phyloP scores from a whole-genome alignment of 2,797 vertebrate genomes.

The Falco concolor region DNA sequence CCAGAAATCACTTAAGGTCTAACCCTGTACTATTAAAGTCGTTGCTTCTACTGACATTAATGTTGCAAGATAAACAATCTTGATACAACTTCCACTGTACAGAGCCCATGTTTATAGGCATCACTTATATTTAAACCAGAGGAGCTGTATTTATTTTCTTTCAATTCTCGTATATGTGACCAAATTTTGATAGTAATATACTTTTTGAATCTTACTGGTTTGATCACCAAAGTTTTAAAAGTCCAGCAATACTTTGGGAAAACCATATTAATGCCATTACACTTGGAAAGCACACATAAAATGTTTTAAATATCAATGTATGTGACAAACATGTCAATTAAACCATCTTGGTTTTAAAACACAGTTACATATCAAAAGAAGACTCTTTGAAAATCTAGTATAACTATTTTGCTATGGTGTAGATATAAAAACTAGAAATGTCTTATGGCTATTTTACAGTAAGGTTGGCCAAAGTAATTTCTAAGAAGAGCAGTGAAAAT shows the following conservation, averaged over 20 bases:
- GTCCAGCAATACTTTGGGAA: background rate
- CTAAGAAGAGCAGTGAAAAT: slow-evolving; percentile 29
- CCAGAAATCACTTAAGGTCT: slow-evolving; percentile 25
- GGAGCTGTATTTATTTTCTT: background rate
- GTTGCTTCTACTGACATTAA: background rate
- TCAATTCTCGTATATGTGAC: background rate
- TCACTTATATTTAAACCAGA: background rate
- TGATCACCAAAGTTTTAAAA: background rate
- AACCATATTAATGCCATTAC: background rate
- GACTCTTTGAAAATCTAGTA: background rate
- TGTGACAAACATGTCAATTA: background rate
- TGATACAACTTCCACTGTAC: background rate
- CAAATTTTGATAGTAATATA: background rate
- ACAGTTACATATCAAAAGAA: background rate
- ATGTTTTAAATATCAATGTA: background rate
- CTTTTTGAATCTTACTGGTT: background rate
- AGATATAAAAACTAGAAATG: background rate
- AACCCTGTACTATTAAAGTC: background rate
- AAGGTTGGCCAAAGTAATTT: background rate
- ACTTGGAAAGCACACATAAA: background rate
- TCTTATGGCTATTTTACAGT: background rate
- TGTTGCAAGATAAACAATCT: background rate
- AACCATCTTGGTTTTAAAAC: background rate
- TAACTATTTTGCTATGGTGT: background rate
- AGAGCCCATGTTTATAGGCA: background rate